A percentile compares a stretch with the other conserved stretches of the same genome.
phyloP scores from a whole-genome alignment of 2,888 invertebrate species.

The Erynnis tages region DNA sequence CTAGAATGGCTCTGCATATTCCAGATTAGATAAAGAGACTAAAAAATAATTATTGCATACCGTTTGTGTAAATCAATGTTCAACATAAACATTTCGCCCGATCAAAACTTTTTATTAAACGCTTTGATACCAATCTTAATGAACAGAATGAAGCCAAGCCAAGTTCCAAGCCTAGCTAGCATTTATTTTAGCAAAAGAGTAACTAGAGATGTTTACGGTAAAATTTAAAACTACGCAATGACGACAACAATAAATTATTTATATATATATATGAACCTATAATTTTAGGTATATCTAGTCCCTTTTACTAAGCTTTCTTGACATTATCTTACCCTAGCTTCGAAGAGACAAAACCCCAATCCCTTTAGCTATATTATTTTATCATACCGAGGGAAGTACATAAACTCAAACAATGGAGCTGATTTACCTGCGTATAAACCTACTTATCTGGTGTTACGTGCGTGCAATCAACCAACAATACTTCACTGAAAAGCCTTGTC shows the following conservation, averaged over 20 bases:
- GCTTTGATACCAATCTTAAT: too few relatives aligned
- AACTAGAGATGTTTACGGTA: too few relatives aligned
- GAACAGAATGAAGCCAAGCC: too few relatives aligned
- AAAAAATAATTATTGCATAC: too few relatives aligned
- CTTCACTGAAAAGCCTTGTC: neutral
- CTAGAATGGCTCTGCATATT: neutral
- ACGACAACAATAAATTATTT: neutral
- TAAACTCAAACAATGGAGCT: slow-evolving; percentile 14
- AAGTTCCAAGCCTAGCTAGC: too few relatives aligned
- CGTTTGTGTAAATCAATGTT: neutral
- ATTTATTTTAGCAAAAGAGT: too few relatives aligned
- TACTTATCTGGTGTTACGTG: slow-evolving; percentile 11
- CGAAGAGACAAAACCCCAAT: slow-evolving; percentile 7
- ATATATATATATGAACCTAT: neutral
- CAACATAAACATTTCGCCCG: too few relatives aligned
- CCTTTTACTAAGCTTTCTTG: slow-evolving; percentile 7
- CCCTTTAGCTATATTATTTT: slow-evolving; percentile 9
- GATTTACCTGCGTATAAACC: slow-evolving; percentile 12
- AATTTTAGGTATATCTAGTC: neutral
- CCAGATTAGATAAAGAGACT: neutral
- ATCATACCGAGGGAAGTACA: slow-evolving; percentile 7
- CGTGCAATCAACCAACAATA: slow-evolving; percentile 1
- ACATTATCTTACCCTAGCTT: slow-evolving; percentile 10
- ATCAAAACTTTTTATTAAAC: too few relatives aligned
- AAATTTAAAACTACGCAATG: too few relatives aligned